Conservation (phyloP, 2,888 invertebrate species). For the Drosophila acutilabella region DNA sequence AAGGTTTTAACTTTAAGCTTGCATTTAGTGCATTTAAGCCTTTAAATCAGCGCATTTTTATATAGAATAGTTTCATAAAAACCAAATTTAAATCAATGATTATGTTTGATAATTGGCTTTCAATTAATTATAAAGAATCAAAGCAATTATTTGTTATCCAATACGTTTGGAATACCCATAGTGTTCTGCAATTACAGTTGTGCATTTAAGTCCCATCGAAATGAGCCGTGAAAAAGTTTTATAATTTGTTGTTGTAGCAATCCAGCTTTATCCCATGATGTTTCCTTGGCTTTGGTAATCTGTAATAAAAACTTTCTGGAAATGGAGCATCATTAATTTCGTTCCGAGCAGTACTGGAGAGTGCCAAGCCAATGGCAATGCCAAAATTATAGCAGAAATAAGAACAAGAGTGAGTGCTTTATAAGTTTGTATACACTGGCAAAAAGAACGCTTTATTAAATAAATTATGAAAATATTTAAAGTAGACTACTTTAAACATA, state of each 20-base stretch:
- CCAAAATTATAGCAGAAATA: slow-evolving; percentile 57
- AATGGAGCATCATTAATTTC: slow-evolving; percentile 58
- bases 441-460: neutral
- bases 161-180: neutral
- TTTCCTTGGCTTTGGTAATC: slow-evolving; percentile 46
- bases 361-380: slow-evolving; percentile 33
- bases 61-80: neutral
- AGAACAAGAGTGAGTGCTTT: slow-evolving; percentile 20
- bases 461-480: too few relatives aligned
- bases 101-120: slow-evolving; percentile 6
- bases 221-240: slow-evolving; percentile 27
- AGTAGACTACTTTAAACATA: neutral
- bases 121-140: slow-evolving; percentile 4
- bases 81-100: neutral
- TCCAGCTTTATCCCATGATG: slow-evolving; percentile 26
- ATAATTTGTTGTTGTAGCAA: slow-evolving; percentile 33
- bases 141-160: neutral
- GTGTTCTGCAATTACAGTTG: slow-evolving; percentile 7
- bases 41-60: slow-evolving; percentile 17
- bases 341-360: slow-evolving; percentile 32
- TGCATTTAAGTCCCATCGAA: slow-evolving; percentile 10
- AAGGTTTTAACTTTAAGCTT: slow-evolving; percentile 9
- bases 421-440: neutral
- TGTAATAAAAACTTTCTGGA: slow-evolving; percentile 59
- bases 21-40: slow-evolving; percentile 27